Evolutionary conservation across 2,888 invertebrate genomes (phyloP), one percentile per base, ranked within the genome.

Genomic region (Meliscaeva auricollis): DNA sequence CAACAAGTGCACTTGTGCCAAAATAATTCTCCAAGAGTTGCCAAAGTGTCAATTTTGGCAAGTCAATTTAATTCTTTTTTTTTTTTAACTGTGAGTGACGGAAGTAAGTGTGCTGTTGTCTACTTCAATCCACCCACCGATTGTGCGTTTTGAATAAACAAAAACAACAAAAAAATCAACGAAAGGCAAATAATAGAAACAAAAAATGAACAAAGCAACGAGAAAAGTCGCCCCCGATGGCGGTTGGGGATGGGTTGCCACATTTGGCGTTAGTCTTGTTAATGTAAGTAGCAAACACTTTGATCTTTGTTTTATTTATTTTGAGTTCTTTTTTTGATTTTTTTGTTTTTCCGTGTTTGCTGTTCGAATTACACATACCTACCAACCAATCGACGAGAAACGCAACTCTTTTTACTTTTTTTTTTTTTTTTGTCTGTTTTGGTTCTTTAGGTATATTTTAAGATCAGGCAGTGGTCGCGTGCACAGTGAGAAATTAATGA

Each of bases 161-260:
- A 82, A 79, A 44, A 69, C 38, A 88, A 88, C 76, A 88, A 85
- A 74, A 50, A 79, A 87, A 44, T 17, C 22, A 82, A 52, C 46
- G 30, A 66, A 41, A 41, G 64, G 64, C 22, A 77, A 74, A 48
- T 35, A 44, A 68, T 50, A 87, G 88, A 88, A 89, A 88, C 11
- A 38, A 9, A 38, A 38, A 72, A 92, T 91, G 88, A 89, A 88
- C 87, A 93, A 93, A 88, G 91, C 93, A 87, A 94, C 94, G 22
- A 94, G 93, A 92, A 95, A 95, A 92, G 95, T 96, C 88, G 96
- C 97, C 41, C 97, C 97, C 54, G 97, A 97, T 91, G 97, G 97
- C 68, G 97, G 97, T 70, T 97, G 96, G 96, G 97, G 97, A 73
- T 97, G 97, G 97, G 94, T 97, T 93, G 96, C 96, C 85, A 96